These are phyloP conservation scores for Chiloscyllium punctatum DNA, from an alignment of 2,797 vertebrate species.

Conservation along the genomic window DNA sequence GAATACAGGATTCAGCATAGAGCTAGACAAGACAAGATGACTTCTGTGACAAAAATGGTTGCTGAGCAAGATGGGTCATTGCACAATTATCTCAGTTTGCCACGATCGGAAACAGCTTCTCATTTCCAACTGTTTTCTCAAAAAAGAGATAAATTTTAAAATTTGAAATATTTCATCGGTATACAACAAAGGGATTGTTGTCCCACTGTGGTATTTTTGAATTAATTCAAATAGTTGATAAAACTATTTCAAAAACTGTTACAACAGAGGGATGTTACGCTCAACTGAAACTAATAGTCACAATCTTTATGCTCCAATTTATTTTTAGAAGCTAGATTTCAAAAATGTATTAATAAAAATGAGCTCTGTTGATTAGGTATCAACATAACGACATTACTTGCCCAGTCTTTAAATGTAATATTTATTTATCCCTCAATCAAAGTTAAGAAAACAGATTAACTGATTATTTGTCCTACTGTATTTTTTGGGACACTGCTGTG, in stretches of 20 bases:
- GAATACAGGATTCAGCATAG: not conserved
- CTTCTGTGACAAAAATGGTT: not conserved
- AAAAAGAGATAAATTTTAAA: not conserved
- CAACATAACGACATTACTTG: not conserved
- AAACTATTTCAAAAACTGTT: not conserved
- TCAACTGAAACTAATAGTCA: not conserved
- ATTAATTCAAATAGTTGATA: not conserved
- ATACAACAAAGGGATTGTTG: not conserved
- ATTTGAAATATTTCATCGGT: not conserved
- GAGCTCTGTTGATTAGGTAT: not conserved
- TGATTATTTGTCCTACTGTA: not conserved
- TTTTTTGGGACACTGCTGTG: not conserved
- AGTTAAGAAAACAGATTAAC: not conserved
- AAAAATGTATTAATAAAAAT: not conserved
- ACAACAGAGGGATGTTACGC: not conserved
- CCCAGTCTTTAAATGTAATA: not conserved
- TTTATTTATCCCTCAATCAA: not conserved
- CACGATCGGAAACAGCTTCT: not conserved
- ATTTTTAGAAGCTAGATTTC: not conserved
- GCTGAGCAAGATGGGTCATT: not conserved
- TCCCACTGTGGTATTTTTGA: not conserved
- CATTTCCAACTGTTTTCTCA: not conserved
- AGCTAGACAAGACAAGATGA: not conserved
- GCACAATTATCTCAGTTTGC: not conserved
- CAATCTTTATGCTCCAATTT: not conserved